phyloP scores from a whole-genome alignment of 2,797 vertebrate species.

The Cuculus canorus region DNA sequence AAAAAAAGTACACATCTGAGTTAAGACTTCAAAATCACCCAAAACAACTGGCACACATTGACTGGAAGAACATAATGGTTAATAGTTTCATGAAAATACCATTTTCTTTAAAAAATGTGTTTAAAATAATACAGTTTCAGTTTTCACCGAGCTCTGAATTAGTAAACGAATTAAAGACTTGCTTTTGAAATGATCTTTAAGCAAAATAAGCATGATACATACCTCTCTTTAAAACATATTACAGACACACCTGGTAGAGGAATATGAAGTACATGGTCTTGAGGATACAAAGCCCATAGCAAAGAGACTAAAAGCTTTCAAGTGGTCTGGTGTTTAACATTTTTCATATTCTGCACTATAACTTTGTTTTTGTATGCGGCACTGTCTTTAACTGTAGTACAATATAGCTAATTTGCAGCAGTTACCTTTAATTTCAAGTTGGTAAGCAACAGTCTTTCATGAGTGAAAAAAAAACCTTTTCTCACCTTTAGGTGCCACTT shows the following conservation, averaged over 20 bases:
- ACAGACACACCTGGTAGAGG: neutral
- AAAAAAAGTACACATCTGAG: neutral
- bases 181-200: neutral
- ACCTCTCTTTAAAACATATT: neutral
- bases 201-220: neutral
- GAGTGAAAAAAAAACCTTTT: neutral
- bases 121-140: neutral
- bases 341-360: neutral
- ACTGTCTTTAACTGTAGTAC: neutral
- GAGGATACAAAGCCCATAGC: neutral
- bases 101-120: neutral
- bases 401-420: neutral
- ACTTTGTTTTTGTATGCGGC: neutral
- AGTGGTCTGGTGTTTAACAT: neutral
- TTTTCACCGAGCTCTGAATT: neutral
- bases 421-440: neutral
- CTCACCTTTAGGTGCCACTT: slow-evolving; percentile 86
- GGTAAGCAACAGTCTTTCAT: neutral
- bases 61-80: neutral
- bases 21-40: neutral
- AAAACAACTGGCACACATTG: neutral
- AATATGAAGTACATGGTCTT: neutral
- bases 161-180: neutral
- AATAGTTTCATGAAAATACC: neutral
- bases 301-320: neutral